phyloP scores from a whole-genome alignment of 2,888 invertebrate genomes.

The Patella depressa region DNA sequence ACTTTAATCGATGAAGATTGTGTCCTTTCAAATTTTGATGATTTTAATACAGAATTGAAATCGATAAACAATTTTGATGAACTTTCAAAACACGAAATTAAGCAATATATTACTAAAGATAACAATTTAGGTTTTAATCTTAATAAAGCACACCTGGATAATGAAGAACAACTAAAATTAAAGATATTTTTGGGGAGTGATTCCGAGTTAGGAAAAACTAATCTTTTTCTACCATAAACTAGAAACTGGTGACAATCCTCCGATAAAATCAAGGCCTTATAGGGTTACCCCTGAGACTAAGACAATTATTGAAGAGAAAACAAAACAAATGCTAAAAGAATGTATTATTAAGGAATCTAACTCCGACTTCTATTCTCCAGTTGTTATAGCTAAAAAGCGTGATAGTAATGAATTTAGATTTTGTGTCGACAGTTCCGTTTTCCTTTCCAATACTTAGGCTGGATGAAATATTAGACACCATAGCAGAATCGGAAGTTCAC shows the following conservation, averaged over 20 bases:
- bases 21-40: too few relatives aligned
- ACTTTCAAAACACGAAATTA: neutral
- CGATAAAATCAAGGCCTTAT: conserved; percentile 30
- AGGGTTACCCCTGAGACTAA: conserved; percentile 28
- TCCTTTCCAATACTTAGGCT: conserved; percentile 34
- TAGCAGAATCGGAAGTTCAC: conserved; percentile 32
- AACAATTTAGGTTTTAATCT: conserved; percentile 22
- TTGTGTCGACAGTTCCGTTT: conserved; percentile 36
- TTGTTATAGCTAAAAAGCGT: conserved; percentile 36
- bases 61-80: too few relatives aligned
- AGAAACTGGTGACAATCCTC: conserved; percentile 34
- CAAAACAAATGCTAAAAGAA: conserved; percentile 33
- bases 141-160: conserved; percentile 5
- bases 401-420: conserved; percentile 33
- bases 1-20: too few relatives aligned
- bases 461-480: conserved; percentile 34
- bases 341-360: conserved; percentile 12
- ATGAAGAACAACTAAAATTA: conserved; percentile 13
- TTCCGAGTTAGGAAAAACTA: conserved; percentile 31
- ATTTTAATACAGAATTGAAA: too few relatives aligned
- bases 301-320: conserved; percentile 27
- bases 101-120: neutral
- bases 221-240: conserved; percentile 32
- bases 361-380: conserved; percentile 35
- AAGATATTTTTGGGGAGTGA: conserved; percentile 14